Evolutionary conservation across 2,888 invertebrate genomes (phyloP).

Genomic region (Pegoplata infirma): DNA sequence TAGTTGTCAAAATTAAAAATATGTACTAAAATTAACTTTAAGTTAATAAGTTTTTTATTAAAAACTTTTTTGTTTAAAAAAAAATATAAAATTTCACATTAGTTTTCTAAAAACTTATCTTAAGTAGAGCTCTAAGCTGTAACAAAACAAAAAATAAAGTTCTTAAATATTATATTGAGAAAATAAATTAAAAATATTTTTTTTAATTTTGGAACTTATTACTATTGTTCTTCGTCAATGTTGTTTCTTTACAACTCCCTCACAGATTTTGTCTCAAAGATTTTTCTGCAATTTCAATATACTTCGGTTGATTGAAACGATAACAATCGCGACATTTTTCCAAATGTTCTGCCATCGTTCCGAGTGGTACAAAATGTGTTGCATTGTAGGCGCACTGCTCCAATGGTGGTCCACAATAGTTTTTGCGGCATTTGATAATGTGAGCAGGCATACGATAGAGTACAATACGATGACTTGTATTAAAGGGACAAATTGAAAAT

Average conservation of each 20-base stretch:
- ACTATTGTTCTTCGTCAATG: neutral
- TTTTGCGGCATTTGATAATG: constrained; percentile 69
- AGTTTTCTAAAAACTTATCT: too few species aligned
- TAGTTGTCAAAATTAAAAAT: too few species aligned
- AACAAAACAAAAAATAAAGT: too few species aligned
- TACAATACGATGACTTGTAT: constrained; percentile 66
- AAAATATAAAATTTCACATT: too few species aligned
- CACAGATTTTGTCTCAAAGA: constrained; percentile 4
- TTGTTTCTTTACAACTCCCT: too few species aligned
- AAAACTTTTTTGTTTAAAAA: too few species aligned
- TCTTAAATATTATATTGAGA: too few species aligned
- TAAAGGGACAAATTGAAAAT: constrained; percentile 67
- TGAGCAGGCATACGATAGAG: constrained; percentile 69
- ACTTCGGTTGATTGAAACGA: constrained; percentile 63
- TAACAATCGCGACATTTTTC: constrained; percentile 68
- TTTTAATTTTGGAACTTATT: too few species aligned
- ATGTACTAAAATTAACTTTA: too few species aligned
- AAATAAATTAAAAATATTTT: too few species aligned
- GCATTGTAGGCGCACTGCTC: constrained; percentile 75
- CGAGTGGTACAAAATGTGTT: constrained; percentile 70
- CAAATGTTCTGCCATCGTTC: constrained; percentile 70
- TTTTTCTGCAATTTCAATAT: constrained; percentile 61
- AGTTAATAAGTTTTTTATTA: too few species aligned
- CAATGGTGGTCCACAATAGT: constrained; percentile 70
- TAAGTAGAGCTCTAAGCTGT: too few species aligned